Evolutionary conservation across 2,888 invertebrate species (phyloP).

Genomic region (Drosophila mercatorum): DNA sequence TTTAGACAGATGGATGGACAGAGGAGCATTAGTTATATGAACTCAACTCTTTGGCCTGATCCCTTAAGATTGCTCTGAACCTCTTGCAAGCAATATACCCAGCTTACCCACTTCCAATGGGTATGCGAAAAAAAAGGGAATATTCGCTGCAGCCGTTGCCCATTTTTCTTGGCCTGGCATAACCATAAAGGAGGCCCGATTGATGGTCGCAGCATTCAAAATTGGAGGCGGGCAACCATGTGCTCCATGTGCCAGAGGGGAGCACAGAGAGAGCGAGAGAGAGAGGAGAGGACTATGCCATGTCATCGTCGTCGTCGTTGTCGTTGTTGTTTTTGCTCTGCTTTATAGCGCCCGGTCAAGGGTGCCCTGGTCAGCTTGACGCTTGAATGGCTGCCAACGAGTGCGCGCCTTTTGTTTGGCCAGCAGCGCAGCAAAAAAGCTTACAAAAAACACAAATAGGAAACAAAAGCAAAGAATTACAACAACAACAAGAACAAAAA

Average conservation of each 20-base stretch:
- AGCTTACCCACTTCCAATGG: neutral
- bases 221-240: slow-evolving; percentile 52
- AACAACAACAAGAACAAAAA: slow-evolving; percentile 13
- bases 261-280: no score
- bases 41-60: no score
- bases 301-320: slow-evolving; percentile 11
- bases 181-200: slow-evolving; percentile 75
- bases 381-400: slow-evolving; percentile 78
- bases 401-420: slow-evolving; percentile 74
- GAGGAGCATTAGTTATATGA: no score
- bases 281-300: slow-evolving; percentile 21
- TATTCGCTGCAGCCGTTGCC: slow-evolving; percentile 52
- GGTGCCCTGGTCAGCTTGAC: slow-evolving; percentile 75
- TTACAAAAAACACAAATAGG: slow-evolving; percentile 22
- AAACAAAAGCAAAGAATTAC: slow-evolving; percentile 39
- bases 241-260: slow-evolving; percentile 9
- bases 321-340: slow-evolving; percentile 33
- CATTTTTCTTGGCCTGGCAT: slow-evolving; percentile 62
- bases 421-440: slow-evolving; percentile 28
- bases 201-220: slow-evolving; percentile 72
- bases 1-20: neutral
- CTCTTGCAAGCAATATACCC: neutral
- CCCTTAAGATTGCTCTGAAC: no score
- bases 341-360: slow-evolving; percentile 76
- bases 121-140: slow-evolving; percentile 12